Conservation (phyloP, 2,113 vertebrate genomes). For the Xenus cinereus region DNA sequence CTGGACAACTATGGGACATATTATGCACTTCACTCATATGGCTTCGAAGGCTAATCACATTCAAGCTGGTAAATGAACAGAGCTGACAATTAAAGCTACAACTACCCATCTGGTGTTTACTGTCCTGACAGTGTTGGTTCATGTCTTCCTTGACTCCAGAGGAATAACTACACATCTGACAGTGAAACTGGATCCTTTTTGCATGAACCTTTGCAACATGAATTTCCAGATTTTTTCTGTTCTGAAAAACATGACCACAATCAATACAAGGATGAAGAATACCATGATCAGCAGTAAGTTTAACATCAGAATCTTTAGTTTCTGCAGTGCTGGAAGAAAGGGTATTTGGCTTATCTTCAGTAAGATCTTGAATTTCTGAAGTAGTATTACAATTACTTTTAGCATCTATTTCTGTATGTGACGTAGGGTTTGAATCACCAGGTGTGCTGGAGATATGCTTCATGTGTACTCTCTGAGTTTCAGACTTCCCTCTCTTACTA, state of each 20-base stretch:
- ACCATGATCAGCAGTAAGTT: background rate
- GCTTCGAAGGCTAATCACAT: constrained; percentile 28
- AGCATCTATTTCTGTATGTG: background rate
- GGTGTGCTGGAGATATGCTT: background rate
- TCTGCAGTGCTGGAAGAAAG: background rate
- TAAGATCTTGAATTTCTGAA: background rate
- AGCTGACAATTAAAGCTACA: constrained; percentile 62
- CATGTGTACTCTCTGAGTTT: background rate
- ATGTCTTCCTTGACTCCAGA: constrained; percentile 53
- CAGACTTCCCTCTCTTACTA: constrained; percentile 58
- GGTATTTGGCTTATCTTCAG: background rate
- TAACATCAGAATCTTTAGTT: background rate
- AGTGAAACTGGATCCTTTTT: constrained; percentile 67
- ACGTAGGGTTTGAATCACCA: background rate
- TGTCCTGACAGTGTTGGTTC: constrained; percentile 68
- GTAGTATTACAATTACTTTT: background rate
- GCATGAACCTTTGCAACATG: constrained; percentile 73
- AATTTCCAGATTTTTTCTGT: constrained; percentile 70
- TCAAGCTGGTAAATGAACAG: constrained; percentile 60
- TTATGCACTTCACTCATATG: constrained; percentile 73
- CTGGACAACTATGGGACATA: constrained; percentile 55
- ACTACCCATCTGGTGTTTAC: constrained; percentile 48
- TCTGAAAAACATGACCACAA: constrained; percentile 75
- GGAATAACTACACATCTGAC: constrained; percentile 69
- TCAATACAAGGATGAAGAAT: constrained; percentile 66